Evolutionary conservation across 2,113 vertebrate genomes (phyloP), one percentile per base, ranked within the genome.

Genomic region (Danionella cerebrum): DNA sequence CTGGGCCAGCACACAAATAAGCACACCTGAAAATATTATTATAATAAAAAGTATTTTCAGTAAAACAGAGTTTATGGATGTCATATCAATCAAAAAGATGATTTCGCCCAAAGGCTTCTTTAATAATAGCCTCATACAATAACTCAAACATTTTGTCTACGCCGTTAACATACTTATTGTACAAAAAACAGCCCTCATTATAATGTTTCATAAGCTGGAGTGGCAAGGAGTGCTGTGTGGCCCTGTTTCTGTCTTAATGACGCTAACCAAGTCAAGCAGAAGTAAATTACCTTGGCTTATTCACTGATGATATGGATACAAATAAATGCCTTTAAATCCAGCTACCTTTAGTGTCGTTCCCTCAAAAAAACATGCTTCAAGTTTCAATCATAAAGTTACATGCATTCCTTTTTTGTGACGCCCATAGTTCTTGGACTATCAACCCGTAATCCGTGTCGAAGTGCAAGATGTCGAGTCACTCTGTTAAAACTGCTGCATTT

Each of bases 241-340:
- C 83, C 87, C 88, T 84, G 87, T 92, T 89, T 80, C 79, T 80
- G 85, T 87, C 91, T 48, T 96, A 96, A 97, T 95, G 93, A 94
- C 92, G 91, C 84, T 91, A 92, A 93, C 90, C 91, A 91, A 93
- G 91, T 91, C 90, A 86, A 88, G 89, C 90, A 92, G 92, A 96
- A 92, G 92, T 90, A 84, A 95, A 97, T 97, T 94, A 94, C 94
- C 90, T 90, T 89, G 86, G 87, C 88, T 91, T 90, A 95, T 97
- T 93, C 93, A 95, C 94, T 94, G 95, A 96, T 95, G 93, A 95
- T 92, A 93, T 89, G 88, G 93, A 90, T 89, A 89, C 92, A 91
- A 95, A 93, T 93, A 92, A 95, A 94, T 91, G 90, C 86, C 91
- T 91, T 91, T 91, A 93, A 94, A 95, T 91, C 88, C n/a, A n/a